Evolutionary conservation across 2,888 invertebrate species (phyloP), one percentile per base, ranked within the genome.

Genomic region (Amiota communis): DNA sequence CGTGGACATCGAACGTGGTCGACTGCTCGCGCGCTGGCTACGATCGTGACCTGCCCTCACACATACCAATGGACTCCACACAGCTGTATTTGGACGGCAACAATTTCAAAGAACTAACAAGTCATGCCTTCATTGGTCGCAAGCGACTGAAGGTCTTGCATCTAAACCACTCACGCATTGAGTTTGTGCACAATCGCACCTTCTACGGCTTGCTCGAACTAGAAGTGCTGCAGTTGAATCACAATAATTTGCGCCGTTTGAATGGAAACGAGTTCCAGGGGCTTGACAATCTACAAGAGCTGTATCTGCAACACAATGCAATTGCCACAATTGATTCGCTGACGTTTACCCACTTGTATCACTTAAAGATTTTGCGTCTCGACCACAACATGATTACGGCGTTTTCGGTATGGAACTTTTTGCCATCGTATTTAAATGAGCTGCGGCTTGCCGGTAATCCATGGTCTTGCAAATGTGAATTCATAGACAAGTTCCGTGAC

Each of bases 21-120:
- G 96, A 97, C 90, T 97, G 97, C 90, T 96, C 96, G 70, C 93
- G 92, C 78, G 93, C 94, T 73, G 94, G 93, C 80, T 96, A 96
- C 90, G 93, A 92, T 86, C 93, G 93, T 73, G 93, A 93, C 86
- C 93, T 97, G 91, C 97, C 97, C 53, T 93, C 93, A 79, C 94
- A 95, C 82, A 94, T 98, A 85, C 98, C 98, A 74, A 98, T 98
- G 96, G 97, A 97, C 90, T 96, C 97, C 80, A 98, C 98, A 70
- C 96, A 97, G 91, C 93, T 98, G 79, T 97, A 96, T 91, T 92
- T 98, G 86, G 97, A 97, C 88, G 97, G 97, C 76, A 97, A 98
- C 89, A 93, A 95, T 87, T 95, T 98, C 89, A 94, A 94, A 77
- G 94, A 95, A 89, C 91, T 98, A 83, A 94, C 94, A 77, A 95